phyloP scores from a whole-genome alignment of 2,113 vertebrate species.

The Leucopsar rothschildi region DNA sequence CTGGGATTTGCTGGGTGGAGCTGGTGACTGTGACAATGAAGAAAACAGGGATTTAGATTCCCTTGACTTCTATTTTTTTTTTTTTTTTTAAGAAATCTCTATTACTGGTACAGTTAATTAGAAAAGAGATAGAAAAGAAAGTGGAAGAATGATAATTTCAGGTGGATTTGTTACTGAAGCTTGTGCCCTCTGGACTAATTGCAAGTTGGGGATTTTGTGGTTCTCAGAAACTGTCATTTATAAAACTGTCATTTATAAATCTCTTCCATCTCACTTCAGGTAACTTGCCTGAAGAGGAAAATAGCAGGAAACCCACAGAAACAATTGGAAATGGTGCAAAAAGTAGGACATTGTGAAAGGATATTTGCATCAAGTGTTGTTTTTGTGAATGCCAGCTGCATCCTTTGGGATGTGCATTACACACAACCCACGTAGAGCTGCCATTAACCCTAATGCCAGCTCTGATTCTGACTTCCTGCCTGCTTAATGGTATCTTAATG shows the following conservation, averaged over 20 bases:
- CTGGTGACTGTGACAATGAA: not conserved
- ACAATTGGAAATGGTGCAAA: not conserved
- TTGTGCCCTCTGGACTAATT: not conserved
- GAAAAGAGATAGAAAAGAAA: not conserved
- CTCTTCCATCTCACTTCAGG: not conserved
- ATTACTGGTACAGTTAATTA: not conserved
- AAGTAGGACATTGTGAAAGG: not conserved
- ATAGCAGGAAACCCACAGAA: not conserved
- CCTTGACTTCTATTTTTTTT: not conserved
- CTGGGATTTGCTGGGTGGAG: not conserved
- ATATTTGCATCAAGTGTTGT: not conserved
- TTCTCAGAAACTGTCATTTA: not conserved
- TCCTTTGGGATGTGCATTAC: not conserved
- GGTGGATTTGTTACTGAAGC: not conserved
- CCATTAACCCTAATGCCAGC: not conserved
- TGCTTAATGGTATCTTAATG: constrained; percentile 18
- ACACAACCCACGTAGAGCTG: not conserved
- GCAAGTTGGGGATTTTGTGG: not conserved
- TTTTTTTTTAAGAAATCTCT: not conserved
- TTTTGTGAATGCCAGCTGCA: not conserved
- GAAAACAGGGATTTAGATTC: not conserved
- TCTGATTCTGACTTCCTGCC: constrained; percentile 10
- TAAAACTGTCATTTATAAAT: not conserved
- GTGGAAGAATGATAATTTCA: not conserved
- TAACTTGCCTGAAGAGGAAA: not conserved